Evolutionary conservation across 2,113 vertebrate species (phyloP).

Genomic region (Triplophysa dalaica): DNA sequence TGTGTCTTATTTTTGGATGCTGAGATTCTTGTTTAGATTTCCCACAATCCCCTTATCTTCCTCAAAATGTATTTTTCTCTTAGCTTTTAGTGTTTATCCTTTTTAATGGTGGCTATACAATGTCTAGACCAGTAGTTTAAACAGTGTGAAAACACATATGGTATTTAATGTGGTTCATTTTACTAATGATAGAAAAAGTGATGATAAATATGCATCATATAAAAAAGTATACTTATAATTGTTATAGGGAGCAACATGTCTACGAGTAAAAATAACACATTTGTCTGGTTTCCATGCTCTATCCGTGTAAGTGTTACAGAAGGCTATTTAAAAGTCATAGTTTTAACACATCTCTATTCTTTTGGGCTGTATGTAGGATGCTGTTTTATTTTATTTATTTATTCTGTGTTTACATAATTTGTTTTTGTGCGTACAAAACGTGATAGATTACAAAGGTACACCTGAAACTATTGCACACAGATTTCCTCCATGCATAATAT

Average conservation of each 20-base stretch:
- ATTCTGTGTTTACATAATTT: too few relatives aligned
- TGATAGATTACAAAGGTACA: neutral
- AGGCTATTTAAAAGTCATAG: too few relatives aligned
- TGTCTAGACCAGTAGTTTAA: neutral
- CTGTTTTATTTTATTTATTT: neutral
- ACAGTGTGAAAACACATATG: neutral
- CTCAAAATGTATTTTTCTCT: neutral
- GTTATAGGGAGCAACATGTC: too few relatives aligned
- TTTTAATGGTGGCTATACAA: neutral
- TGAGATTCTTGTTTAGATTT: conserved; percentile 26
- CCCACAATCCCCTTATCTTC: conserved; percentile 33
- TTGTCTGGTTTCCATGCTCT: too few relatives aligned
- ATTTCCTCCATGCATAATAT: conserved; percentile 1
- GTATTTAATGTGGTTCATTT: too few relatives aligned
- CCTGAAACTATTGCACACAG: conserved; percentile 8
- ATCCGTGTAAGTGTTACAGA: too few relatives aligned
- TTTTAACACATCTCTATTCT: neutral
- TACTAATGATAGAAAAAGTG: too few relatives aligned
- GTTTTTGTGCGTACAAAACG: too few relatives aligned
- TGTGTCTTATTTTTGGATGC: conserved; percentile 7
- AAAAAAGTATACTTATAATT: too few relatives aligned
- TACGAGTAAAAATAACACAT: too few relatives aligned
- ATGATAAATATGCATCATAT: too few relatives aligned
- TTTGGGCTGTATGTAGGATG: conserved; percentile 10
- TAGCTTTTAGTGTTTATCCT: conserved; percentile 22